Evolutionary conservation across 1,140 invertebrate genomes (phyloP), one percentile per base, ranked within the genome.

Genomic region (Chironomus tepperi): DNA sequence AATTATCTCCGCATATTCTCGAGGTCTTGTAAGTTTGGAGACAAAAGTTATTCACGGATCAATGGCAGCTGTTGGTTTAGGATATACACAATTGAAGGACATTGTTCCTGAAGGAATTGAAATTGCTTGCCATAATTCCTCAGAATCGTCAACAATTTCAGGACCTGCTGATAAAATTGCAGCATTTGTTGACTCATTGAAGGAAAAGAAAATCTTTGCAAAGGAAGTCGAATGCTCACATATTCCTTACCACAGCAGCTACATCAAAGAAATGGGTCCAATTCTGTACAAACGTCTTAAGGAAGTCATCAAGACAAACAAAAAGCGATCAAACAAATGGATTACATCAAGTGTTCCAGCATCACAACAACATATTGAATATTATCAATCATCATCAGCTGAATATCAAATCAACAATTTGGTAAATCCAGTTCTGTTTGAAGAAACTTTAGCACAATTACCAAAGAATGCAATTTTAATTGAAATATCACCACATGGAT

Each of bases 331-430:
- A 10, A 79, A 83, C 0, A 90, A 90, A 76, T 98, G 96, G 96
- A 81, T 97, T 0, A 94, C 93, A 77, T 91, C 93, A 0, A 97
- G 95, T 0, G 88, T 96, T 34, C 88, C 90, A 0, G 89, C 94
- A 79, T 76, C 75, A n/a, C 80, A 84, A 34, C 97, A 94, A 95
- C 86, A 88, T n/a, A 84, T 87, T 5, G 80, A 89, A 0, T 80
- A 87, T 3, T 89, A 90, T 1, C 84, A 88, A 74, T 79, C 87
- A 9, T 95, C 90, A 0, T 97, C 94, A 0, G 90, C 95, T 5
- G 93, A 95, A 77, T 98, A 98, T 80, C 93, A 96, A 79, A 95
- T 94, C 0, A 97, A 98, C 80, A 98, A 98, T 81, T 83, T 97
- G 5, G 81, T 96, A 64, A 89, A 83, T 77, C 89, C 93, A 19